These are phyloP conservation scores for Plebejus anna DNA, from an alignment of 2,888 invertebrate species.

Conservation along the genomic window DNA sequence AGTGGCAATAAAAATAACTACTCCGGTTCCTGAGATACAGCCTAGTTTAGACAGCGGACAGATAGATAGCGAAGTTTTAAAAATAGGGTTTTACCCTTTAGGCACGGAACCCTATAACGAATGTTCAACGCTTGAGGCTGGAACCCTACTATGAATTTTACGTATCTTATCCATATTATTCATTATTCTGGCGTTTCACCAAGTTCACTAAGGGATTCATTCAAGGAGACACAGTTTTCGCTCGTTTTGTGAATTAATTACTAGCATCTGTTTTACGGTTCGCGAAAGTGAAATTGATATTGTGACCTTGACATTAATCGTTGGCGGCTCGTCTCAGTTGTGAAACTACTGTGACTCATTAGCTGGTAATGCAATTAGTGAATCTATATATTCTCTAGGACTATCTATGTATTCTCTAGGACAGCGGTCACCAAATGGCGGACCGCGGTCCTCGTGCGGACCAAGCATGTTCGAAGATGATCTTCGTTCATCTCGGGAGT, in stretches of 20 bases:
- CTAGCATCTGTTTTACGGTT: conserved; percentile 7
- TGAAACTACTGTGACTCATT: conserved; percentile 2
- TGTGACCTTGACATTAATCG: conserved; percentile 20
- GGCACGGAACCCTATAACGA: too few species aligned
- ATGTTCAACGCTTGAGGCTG: too few species aligned
- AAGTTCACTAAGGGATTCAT: not conserved
- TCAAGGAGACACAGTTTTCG: not conserved
- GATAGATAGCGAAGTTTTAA: too few species aligned
- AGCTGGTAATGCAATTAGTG: not conserved
- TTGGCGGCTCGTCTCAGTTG: not conserved
- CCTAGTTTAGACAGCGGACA: too few species aligned
- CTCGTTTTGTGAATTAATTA: conserved; percentile 8
- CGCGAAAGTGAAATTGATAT: conserved; percentile 24
- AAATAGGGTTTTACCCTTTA: too few species aligned
- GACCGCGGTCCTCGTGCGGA: too few species aligned
- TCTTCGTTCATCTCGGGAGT: too few species aligned
- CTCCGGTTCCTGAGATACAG: too few species aligned
- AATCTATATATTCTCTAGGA: not conserved
- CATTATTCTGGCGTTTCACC: not conserved
- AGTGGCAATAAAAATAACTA: too few species aligned
- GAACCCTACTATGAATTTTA: not conserved
- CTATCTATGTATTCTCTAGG: not conserved
- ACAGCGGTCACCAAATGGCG: too few species aligned
- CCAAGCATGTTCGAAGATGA: too few species aligned
- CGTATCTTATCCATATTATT: not conserved